Evolutionary conservation across 2,113 vertebrate genomes (phyloP).

Genomic region (Planiliza haematocheilus): DNA sequence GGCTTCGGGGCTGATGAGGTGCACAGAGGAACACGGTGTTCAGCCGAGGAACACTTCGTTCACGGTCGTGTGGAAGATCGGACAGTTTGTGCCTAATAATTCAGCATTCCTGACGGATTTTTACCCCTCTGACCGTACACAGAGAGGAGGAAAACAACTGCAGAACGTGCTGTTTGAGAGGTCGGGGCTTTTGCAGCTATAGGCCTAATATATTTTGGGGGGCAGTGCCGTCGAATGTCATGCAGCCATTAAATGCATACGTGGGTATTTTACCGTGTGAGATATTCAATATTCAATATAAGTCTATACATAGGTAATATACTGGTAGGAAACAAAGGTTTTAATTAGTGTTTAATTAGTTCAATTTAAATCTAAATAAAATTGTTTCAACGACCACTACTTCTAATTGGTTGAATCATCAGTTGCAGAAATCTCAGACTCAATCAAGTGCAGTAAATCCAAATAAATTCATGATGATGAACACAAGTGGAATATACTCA

Average conservation of each 20-base stretch:
- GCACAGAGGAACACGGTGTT: constrained; percentile 61
- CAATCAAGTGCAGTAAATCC: not conserved
- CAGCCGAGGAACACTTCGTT: not conserved
- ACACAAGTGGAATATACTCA: constrained; percentile 9
- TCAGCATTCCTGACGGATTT: not conserved
- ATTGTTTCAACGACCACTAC: not conserved
- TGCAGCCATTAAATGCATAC: constrained; percentile 14
- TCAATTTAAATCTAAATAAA: not conserved
- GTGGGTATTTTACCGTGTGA: not conserved
- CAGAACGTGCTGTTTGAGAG: constrained; percentile 26
- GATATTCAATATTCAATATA: too few species aligned
- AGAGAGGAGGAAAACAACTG: constrained; percentile 23
- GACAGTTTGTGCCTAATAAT: not conserved
- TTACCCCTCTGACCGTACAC: not conserved
- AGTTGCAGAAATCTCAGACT: not conserved
- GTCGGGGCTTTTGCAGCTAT: constrained; percentile 40
- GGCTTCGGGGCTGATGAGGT: constrained; percentile 46
- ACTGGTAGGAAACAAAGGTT: not conserved
- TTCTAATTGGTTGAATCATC: not conserved
- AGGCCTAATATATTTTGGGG: not conserved
- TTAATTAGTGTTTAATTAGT: not conserved
- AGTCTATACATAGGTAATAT: not conserved
- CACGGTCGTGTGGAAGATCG: not conserved
- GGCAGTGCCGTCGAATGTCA: not conserved
- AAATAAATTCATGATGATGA: not conserved